Conservation (phyloP, 2,113 vertebrate species). For the Leucosticte australis region DNA sequence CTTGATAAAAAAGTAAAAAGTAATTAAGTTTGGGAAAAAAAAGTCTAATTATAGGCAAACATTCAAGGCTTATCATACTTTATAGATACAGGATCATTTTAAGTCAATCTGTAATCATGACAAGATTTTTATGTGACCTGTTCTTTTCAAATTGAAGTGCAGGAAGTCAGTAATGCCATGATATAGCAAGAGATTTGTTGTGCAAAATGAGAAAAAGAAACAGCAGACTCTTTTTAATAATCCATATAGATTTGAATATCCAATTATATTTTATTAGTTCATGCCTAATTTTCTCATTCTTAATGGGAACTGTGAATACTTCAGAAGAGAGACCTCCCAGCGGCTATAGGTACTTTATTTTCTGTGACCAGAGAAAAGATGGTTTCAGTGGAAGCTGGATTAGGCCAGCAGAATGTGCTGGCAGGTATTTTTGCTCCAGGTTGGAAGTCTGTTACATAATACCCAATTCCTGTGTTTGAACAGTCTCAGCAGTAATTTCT, state of each 20-base stretch:
- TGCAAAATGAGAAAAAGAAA: not conserved
- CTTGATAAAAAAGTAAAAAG: not conserved
- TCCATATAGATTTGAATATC: not conserved
- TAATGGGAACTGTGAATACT: not conserved
- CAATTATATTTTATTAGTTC: not conserved
- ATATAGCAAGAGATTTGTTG: not conserved
- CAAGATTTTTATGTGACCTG: not conserved
- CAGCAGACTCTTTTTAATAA: not conserved
- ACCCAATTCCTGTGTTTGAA: not conserved
- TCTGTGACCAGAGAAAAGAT: not conserved
- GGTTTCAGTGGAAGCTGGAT: not conserved
- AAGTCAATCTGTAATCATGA: not conserved
- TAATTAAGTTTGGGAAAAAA: not conserved
- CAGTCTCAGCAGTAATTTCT: not conserved
- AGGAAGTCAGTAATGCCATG: not conserved
- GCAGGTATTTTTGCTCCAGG: not conserved
- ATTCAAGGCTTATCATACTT: not conserved
- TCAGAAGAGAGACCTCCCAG: not conserved
- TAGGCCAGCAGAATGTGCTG: not conserved
- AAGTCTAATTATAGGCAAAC: not conserved
- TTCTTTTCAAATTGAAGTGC: not conserved
- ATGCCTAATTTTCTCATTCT: not conserved
- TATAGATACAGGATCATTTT: not conserved
- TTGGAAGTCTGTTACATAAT: not conserved
- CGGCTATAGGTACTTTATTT: rapidly evolving